phyloP scores from a whole-genome alignment of 2,888 invertebrate genomes.

The Smittia aterrima region DNA sequence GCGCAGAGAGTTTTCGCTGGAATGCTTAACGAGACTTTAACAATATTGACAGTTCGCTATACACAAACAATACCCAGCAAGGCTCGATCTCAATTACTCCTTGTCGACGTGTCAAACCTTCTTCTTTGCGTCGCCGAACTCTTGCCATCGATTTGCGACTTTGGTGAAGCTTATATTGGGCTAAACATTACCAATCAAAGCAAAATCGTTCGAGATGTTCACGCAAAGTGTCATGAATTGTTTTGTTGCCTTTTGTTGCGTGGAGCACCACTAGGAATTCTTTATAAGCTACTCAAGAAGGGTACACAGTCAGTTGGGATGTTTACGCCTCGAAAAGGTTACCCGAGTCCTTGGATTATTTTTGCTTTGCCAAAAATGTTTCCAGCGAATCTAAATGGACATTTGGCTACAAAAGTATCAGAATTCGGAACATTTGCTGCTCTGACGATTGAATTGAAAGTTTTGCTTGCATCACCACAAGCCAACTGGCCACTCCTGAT shows the following conservation, averaged over 20 bases:
- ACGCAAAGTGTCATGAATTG: conserved; percentile 78
- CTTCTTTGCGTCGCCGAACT: conserved; percentile 73
- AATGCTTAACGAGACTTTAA: conserved; percentile 80
- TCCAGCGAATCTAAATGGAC: conserved; percentile 53
- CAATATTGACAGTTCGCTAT: conserved; percentile 75
- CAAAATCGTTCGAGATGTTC: conserved; percentile 74
- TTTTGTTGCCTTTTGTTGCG: conserved; percentile 71
- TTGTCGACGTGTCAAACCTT: conserved; percentile 74
- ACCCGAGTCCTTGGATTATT: conserved; percentile 68
- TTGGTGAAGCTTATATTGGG: conserved; percentile 58
- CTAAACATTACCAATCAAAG: conserved; percentile 59
- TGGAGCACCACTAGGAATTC: conserved; percentile 70
- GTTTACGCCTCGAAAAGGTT: conserved; percentile 57
- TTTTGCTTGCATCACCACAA: conserved; percentile 73
- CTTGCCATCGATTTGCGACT: conserved; percentile 65
- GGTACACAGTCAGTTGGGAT: conserved; percentile 59
- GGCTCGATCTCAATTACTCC: conserved; percentile 59
- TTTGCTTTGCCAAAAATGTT: conserved; percentile 66
- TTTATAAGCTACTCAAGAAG: conserved; percentile 66
- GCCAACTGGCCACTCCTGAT: conserved; percentile 73
- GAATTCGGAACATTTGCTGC: conserved; percentile 62
- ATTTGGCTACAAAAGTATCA: conserved; percentile 52
- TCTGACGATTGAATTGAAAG: conserved; percentile 67
- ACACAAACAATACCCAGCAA: conserved; percentile 70
- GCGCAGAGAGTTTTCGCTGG: conserved; percentile 81